Percentiles rank a stretch among this genome's conserved stretches.
These are phyloP conservation scores for Campoletis sonorensis DNA, from an alignment of 1,140 invertebrate species.

Conservation along the genomic window DNA sequence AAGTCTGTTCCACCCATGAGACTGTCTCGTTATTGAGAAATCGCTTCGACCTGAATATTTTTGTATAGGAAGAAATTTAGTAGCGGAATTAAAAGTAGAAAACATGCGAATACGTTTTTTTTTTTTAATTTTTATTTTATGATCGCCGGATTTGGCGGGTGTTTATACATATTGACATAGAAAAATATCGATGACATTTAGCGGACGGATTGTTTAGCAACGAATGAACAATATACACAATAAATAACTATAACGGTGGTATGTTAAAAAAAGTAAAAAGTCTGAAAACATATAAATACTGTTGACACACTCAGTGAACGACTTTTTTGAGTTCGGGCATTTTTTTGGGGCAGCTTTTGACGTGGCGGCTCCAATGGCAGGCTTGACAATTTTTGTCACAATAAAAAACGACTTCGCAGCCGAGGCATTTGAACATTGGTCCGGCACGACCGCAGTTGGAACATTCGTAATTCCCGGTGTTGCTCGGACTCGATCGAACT, in stretches of 20 bases:
- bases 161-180: constrained; percentile 5
- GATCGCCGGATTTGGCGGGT: not conserved
- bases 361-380: constrained; percentile 69
- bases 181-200: constrained; percentile 21
- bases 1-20: not conserved
- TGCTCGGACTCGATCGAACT: constrained; percentile 58
- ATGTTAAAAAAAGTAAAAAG: not conserved
- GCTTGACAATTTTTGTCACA: constrained; percentile 69
- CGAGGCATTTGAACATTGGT: constrained; percentile 68
- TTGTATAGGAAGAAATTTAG: not conserved
- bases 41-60: not conserved
- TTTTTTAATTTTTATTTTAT: not conserved
- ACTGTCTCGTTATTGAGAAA: no score
- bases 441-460: constrained; percentile 63
- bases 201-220: constrained; percentile 6
- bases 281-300: not conserved
- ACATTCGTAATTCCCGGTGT: constrained; percentile 53
- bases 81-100: not conserved
- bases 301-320: constrained; percentile 47
- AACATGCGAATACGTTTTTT: not conserved
- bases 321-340: constrained; percentile 73
- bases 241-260: not conserved
- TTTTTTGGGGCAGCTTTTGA: constrained; percentile 67
- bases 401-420: constrained; percentile 68
- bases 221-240: constrained; percentile 5